These are phyloP conservation scores for Paradoxurus hermaphroditus DNA, from an alignment of 2,113 vertebrate species.

Conservation along the genomic window DNA sequence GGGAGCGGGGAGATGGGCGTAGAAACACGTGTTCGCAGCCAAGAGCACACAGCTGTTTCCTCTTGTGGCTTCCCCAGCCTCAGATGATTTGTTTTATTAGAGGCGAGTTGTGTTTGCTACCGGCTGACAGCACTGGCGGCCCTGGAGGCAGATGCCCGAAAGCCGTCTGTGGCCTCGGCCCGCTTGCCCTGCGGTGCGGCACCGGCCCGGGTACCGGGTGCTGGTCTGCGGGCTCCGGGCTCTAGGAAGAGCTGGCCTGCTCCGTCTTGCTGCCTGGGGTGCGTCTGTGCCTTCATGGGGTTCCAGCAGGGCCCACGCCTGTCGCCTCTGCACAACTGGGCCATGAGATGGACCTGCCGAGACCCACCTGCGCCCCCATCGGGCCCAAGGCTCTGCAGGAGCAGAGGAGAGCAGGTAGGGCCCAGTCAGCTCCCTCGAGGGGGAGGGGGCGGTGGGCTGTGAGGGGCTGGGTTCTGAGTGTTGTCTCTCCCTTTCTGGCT, in stretches of 20 bases:
- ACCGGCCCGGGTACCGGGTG: accelerated
- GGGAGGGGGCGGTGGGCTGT: neutral
- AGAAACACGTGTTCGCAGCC: conserved; percentile 48
- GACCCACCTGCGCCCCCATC: accelerated
- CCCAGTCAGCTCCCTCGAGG: accelerated
- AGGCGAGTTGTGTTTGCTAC: conserved; percentile 65
- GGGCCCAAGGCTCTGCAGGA: neutral
- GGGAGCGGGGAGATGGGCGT: neutral
- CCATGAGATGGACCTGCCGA: accelerated
- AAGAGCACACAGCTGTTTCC: conserved; percentile 76
- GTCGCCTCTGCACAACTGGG: neutral
- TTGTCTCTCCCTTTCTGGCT: neutral
- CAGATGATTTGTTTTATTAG: conserved; percentile 74
- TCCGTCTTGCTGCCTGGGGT: neutral
- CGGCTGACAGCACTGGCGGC: conserved; percentile 58
- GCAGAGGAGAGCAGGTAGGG: neutral
- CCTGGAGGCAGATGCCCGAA: conserved; percentile 32
- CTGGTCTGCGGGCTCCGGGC: accelerated
- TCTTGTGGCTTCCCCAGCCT: conserved; percentile 67
- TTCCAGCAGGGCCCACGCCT: neutral
- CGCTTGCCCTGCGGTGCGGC: neutral
- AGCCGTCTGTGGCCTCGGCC: neutral
- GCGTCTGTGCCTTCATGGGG: neutral
- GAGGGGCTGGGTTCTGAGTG: accelerated
- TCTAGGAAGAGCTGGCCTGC: neutral